A percentile compares a stretch with the other conserved stretches of the same genome.
phyloP scores from a whole-genome alignment of 2,113 vertebrate genomes.

The Sceloporus undulatus region DNA sequence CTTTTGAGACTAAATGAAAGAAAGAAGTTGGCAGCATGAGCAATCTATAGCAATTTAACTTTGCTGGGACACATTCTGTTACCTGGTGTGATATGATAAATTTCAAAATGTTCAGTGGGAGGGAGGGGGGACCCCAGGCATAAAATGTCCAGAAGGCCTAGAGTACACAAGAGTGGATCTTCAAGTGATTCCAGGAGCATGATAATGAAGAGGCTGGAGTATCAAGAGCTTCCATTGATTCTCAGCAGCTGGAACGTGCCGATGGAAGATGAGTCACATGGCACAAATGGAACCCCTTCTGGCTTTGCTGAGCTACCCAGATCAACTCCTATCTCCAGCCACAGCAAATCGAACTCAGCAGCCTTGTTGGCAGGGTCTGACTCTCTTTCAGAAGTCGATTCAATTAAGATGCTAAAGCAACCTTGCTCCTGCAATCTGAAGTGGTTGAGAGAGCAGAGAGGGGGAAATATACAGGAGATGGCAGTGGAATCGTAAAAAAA shows the following conservation, averaged over 20 bases:
- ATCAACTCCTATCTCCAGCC: neutral
- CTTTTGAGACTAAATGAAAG: too few relatives aligned
- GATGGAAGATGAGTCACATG: neutral
- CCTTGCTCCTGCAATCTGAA: neutral
- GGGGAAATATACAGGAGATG: neutral
- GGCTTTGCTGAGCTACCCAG: neutral
- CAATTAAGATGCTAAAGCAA: conserved; percentile 3
- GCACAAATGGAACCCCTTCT: neutral
- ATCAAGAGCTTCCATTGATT: neutral
- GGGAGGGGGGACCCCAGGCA: neutral
- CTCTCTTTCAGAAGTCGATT: conserved; percentile 3
- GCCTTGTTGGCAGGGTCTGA: neutral
- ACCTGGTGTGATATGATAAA: too few relatives aligned
- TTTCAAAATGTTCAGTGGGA: too few relatives aligned
- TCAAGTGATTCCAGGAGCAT: neutral
- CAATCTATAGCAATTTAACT: neutral
- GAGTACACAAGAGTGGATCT: neutral
- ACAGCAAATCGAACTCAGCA: neutral
- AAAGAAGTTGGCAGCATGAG: too few relatives aligned
- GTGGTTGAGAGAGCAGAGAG: neutral
- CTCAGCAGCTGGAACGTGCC: neutral
- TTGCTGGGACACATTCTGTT: neutral
- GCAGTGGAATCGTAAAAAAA: neutral
- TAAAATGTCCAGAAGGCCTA: neutral
- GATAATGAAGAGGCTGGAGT: neutral